Evolutionary conservation across 2,888 invertebrate species (phyloP).

Genomic region (Pterostichus madidus): DNA sequence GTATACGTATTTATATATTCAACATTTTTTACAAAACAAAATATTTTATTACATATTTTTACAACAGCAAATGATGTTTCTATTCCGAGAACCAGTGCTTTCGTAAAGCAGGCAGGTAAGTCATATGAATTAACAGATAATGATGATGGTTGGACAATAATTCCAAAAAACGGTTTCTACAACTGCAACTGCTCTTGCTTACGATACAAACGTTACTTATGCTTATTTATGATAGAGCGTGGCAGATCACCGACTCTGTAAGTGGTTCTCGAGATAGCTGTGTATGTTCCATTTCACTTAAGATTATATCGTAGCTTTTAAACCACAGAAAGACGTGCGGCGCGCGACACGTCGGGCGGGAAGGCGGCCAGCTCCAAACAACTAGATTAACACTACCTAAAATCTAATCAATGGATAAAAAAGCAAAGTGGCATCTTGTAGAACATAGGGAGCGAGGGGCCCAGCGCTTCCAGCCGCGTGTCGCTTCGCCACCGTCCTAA

Average conservation of each 20-base stretch:
- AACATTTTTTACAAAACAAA: conserved; percentile 69
- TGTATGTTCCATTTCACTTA: conserved; percentile 55
- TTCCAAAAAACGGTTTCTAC: conserved; percentile 10
- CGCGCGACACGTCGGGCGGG: background rate
- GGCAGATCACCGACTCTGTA: background rate
- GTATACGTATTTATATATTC: conserved; percentile 67
- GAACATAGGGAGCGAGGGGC: too few species aligned
- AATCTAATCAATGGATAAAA: conserved; percentile 8
- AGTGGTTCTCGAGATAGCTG: conserved; percentile 50
- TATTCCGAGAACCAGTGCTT: conserved; percentile 60
- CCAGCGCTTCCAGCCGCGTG: conserved; percentile 3
- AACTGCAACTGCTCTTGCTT: conserved; percentile 29
- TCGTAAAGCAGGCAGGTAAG: conserved; percentile 39
- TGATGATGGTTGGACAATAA: conserved; percentile 25
- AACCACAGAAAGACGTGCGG: conserved; percentile 57
- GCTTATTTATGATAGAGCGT: background rate
- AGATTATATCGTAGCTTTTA: conserved; percentile 54
- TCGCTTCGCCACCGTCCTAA: conserved; percentile 29
- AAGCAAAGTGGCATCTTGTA: conserved; percentile 36
- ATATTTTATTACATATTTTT: conserved; percentile 59
- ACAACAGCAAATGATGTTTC: conserved; percentile 66
- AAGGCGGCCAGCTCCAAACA: background rate
- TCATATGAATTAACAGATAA: background rate
- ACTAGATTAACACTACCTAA: background rate
- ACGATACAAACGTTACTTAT: background rate